Conservation (phyloP, 1,140 invertebrate species). For the Drosophila fuyamai region DNA sequence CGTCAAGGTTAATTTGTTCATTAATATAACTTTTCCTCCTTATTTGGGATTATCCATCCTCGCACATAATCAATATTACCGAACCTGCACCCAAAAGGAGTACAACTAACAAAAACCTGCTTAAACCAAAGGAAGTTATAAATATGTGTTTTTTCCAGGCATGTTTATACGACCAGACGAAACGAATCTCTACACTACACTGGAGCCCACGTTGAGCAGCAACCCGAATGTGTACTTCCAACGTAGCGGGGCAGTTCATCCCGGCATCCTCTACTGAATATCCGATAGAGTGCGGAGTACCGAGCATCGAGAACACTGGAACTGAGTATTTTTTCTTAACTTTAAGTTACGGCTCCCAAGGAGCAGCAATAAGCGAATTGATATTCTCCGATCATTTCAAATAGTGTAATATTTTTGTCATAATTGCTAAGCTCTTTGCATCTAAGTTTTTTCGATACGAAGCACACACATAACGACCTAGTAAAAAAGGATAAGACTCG, state of each 20-base stretch:
- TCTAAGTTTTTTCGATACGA: constrained; percentile 27
- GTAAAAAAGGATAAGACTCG: constrained; percentile 37
- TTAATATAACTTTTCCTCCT: not conserved
- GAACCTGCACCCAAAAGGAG: not conserved
- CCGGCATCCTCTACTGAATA: constrained; percentile 92
- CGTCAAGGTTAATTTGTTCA: too few relatives aligned
- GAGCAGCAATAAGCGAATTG: constrained; percentile 73
- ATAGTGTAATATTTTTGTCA: constrained; percentile 76
- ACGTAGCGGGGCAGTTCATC: constrained; percentile 90
- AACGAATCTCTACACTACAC: constrained; percentile 91
- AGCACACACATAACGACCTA: constrained; percentile 26
- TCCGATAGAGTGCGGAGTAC: not conserved
- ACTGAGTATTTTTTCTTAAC: constrained; percentile 80
- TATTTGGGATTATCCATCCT: not conserved
- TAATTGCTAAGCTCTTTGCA: constrained; percentile 64
- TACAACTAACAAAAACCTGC: not conserved
- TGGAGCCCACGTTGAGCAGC: constrained; percentile 92
- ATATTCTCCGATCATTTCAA: constrained; percentile 48
- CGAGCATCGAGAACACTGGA: constrained; percentile 76
- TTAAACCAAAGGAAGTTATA: not conserved
- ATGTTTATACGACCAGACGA: constrained; percentile 91
- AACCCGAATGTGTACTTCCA: constrained; percentile 95
- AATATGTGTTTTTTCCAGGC: constrained; percentile 82
- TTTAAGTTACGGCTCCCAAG: constrained; percentile 79
- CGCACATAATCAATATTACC: not conserved